Evolutionary conservation across 1,140 invertebrate genomes (phyloP).

Genomic region (Zaprionus inermis): DNA sequence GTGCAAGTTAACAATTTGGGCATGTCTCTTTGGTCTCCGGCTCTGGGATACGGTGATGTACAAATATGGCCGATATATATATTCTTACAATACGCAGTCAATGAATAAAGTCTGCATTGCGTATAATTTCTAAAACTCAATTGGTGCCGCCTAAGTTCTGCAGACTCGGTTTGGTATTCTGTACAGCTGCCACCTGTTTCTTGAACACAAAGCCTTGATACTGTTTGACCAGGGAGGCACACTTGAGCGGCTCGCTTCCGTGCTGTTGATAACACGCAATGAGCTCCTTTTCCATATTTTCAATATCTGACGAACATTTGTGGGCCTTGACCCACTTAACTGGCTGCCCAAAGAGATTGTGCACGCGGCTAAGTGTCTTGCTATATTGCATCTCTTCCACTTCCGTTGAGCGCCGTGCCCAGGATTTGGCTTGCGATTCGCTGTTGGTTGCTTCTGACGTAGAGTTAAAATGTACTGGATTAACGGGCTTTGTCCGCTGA

Average conservation of each 20-base stretch:
- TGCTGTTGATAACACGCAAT: constrained; percentile 53
- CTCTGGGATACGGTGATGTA: neutral
- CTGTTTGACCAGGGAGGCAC: constrained; percentile 54
- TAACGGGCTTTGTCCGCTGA: neutral
- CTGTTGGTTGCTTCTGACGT: neutral
- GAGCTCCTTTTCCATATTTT: constrained; percentile 45
- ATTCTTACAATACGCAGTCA: neutral
- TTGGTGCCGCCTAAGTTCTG: neutral
- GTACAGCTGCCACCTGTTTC: constrained; percentile 44
- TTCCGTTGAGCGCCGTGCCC: constrained; percentile 52
- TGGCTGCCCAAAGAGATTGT: constrained; percentile 51
- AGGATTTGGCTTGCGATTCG: constrained; percentile 6
- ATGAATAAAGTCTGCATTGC: neutral
- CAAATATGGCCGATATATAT: neutral
- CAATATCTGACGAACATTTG: constrained; percentile 46
- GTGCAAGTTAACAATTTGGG: neutral
- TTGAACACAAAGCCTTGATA: constrained; percentile 59
- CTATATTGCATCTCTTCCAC: constrained; percentile 59
- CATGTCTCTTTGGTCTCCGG: neutral
- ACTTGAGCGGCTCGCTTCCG: constrained; percentile 52
- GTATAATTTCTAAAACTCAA: neutral
- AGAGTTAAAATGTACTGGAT: neutral
- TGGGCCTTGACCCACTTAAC: constrained; percentile 53
- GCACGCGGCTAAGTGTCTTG: constrained; percentile 55
- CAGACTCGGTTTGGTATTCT: constrained; percentile 13